Evolutionary conservation across 1,140 invertebrate genomes (phyloP).

Genomic region (Hirudo medicinalis): DNA sequence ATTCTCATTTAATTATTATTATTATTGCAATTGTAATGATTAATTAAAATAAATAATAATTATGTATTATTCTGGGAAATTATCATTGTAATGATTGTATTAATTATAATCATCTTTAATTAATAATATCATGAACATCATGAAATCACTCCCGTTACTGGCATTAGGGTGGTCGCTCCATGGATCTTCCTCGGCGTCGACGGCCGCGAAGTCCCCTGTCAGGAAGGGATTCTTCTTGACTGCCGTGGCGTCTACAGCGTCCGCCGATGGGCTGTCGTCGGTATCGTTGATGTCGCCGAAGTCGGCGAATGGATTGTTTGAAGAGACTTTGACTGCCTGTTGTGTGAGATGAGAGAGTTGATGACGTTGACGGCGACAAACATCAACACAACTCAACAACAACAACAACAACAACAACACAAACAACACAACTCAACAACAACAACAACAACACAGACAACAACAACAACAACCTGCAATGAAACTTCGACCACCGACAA

Average conservation of each 20-base stretch:
- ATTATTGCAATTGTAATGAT: too few species aligned
- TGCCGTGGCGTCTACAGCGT: neutral
- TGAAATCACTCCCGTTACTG: too few species aligned
- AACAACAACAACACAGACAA: neutral
- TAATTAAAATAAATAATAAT: too few species aligned
- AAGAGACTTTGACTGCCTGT: neutral
- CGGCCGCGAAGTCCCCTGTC: neutral
- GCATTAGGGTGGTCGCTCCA: neutral
- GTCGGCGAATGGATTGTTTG: constrained; percentile 14
- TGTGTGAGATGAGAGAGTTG: neutral
- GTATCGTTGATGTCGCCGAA: neutral
- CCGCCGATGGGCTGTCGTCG: neutral
- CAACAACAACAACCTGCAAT: neutral
- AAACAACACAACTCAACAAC: neutral
- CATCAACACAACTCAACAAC: neutral
- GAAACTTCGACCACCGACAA: neutral
- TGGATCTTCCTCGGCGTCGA: constrained; percentile 1
- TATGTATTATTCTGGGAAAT: too few species aligned
- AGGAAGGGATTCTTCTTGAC: constrained; percentile 14
- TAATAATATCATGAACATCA: too few species aligned
- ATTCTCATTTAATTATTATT: too few species aligned
- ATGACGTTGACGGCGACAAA: neutral
- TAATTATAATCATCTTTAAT: too few species aligned
- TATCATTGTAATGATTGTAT: too few species aligned
- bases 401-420: neutral